These are phyloP conservation scores for Tyto alba DNA, from an alignment of 2,113 vertebrate genomes.

Conservation along the genomic window DNA sequence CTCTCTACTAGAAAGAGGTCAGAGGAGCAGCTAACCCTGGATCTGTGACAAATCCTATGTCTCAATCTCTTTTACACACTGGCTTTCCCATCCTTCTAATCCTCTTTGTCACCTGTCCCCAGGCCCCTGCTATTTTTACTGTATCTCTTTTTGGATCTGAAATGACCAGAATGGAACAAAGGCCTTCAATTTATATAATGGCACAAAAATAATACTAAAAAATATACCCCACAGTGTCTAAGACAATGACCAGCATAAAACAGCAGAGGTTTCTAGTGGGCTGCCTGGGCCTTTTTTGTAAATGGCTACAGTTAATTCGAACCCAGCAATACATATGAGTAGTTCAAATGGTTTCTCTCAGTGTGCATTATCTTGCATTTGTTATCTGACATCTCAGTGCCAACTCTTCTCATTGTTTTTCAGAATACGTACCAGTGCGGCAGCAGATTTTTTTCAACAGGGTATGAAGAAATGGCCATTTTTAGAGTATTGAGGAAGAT, in stretches of 20 bases:
- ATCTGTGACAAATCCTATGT: constrained; percentile 2
- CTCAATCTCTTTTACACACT: constrained; percentile 26
- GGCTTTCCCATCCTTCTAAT: constrained; percentile 33
- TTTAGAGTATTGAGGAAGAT: background rate
- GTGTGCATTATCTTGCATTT: background rate
- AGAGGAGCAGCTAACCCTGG: constrained; percentile 22
- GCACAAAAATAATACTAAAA: background rate
- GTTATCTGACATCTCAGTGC: background rate
- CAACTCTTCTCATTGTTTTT: background rate
- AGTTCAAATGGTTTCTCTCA: background rate
- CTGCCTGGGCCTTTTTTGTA: background rate
- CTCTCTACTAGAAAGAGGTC: background rate
- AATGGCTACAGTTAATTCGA: background rate
- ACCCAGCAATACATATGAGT: background rate
- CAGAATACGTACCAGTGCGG: background rate
- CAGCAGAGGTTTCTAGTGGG: background rate
- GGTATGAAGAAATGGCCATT: background rate
- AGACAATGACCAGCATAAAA: background rate
- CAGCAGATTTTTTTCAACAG: background rate
- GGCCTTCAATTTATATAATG: background rate
- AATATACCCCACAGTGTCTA: background rate
- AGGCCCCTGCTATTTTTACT: constrained; percentile 28
- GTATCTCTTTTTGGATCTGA: background rate
- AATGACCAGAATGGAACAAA: background rate
- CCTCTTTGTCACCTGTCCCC: constrained; percentile 39